Evolutionary conservation across 2,797 vertebrate species (phyloP).

Genomic region (Emydoidea blandingii): DNA sequence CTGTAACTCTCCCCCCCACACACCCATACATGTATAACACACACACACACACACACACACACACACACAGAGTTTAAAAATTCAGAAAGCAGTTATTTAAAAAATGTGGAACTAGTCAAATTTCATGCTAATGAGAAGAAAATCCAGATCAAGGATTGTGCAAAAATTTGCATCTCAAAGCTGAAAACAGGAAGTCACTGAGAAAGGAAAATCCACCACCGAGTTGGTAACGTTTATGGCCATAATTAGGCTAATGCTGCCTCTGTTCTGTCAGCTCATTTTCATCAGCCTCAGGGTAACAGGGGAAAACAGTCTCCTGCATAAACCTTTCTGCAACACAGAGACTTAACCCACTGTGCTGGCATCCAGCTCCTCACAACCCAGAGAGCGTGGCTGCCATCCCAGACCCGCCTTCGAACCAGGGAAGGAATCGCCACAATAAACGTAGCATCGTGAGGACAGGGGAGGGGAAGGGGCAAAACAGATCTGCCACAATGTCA

Average conservation of each 20-base stretch:
- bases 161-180: conserved; percentile 80
- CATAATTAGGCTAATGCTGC: conserved; percentile 72
- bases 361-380: not conserved
- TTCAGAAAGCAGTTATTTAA: conserved; percentile 47
- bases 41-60: not conserved
- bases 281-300: conserved; percentile 56
- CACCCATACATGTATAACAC: not conserved
- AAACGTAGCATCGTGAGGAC: not conserved
- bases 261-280: conserved; percentile 60
- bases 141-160: conserved; percentile 72
- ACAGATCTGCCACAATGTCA: not conserved
- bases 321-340: not conserved
- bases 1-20: not conserved
- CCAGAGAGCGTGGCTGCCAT: not conserved
- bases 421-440: not conserved
- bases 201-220: conserved; percentile 57
- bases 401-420: not conserved
- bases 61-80: not conserved
- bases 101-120: conserved; percentile 62
- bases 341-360: not conserved
- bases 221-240: conserved; percentile 43
- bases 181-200: conserved; percentile 72
- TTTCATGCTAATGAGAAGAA: conserved; percentile 76
- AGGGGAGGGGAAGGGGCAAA: not conserved
- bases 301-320: not conserved